These are phyloP conservation scores for Rhinella marina DNA, from an alignment of 2,797 vertebrate species.

Conservation along the genomic window DNA sequence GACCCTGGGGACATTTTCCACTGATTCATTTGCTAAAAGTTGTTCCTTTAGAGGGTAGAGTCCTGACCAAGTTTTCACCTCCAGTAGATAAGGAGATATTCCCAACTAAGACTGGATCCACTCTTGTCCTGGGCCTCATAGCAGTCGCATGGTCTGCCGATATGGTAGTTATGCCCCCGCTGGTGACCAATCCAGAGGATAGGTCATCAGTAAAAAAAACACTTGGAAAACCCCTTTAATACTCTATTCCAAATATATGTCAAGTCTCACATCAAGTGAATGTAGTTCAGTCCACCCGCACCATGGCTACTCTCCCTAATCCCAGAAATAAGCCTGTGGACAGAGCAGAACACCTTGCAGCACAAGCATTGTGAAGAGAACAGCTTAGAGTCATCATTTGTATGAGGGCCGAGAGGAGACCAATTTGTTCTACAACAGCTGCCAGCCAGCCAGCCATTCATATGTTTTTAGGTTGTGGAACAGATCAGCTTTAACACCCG, in stretches of 20 bases:
- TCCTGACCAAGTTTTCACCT: no score
- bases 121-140: no score
- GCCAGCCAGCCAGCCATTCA: conserved; percentile 7
- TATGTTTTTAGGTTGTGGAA: conserved; percentile 58
- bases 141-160: no score
- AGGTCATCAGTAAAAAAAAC: no score
- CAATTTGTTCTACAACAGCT: conserved; percentile 44
- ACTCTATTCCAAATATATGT: not conserved
- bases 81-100: no score
- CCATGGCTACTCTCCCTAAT: not conserved
- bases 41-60: no score
- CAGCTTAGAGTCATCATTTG: conserved; percentile 11
- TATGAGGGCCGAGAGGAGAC: not conserved
- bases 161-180: no score
- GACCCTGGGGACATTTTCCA: no score
- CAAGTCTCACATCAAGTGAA: not conserved
- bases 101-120: no score
- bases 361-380: not conserved
- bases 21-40: no score
- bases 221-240: no score
- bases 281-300: not conserved
- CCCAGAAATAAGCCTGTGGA: not conserved
- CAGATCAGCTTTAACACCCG: conserved; percentile 50
- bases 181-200: no score
- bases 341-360: conserved; percentile 6